These are phyloP conservation scores for Ormyrus labotus DNA, from an alignment of 2,888 invertebrate species.

Conservation along the genomic window DNA sequence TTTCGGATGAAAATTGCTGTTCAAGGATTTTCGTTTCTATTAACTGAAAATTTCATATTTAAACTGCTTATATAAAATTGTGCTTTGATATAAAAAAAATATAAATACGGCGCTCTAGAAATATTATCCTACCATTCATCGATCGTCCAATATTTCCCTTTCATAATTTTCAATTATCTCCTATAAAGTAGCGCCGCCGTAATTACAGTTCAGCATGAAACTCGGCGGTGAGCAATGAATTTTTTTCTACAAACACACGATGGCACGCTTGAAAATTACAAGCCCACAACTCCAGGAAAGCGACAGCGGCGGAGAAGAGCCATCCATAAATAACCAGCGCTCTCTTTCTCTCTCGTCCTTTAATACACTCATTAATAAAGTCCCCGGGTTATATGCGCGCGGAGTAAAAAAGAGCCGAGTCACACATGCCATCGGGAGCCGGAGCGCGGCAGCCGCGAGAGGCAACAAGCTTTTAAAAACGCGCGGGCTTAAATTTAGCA, in stretches of 20 bases:
- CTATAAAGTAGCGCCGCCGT: no score
- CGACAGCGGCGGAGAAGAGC: not conserved
- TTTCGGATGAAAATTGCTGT: no score
- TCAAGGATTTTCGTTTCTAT: no score
- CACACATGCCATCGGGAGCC: not conserved
- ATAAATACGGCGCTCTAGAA: not conserved
- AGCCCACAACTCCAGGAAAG: not conserved
- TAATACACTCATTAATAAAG: constrained; percentile 42
- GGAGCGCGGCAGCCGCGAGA: not conserved
- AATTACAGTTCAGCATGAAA: no score
- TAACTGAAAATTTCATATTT: no score
- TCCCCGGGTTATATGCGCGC: not conserved
- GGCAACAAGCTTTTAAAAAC: constrained; percentile 12
- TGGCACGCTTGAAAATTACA: not conserved
- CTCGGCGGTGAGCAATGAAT: not conserved
- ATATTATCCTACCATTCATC: no score
- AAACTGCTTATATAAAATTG: no score
- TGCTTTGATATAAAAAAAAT: no score
- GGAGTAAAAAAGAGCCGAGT: no score
- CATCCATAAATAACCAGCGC: not conserved
- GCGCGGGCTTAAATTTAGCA: constrained; percentile 45
- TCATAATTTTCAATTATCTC: no score
- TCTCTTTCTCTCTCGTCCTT: not conserved
- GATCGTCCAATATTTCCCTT: no score
- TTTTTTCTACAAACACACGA: not conserved